Evolutionary conservation across 35 echinoderm and acorn worm species (phyloP).

Genomic region (Anneissia japonica): DNA sequence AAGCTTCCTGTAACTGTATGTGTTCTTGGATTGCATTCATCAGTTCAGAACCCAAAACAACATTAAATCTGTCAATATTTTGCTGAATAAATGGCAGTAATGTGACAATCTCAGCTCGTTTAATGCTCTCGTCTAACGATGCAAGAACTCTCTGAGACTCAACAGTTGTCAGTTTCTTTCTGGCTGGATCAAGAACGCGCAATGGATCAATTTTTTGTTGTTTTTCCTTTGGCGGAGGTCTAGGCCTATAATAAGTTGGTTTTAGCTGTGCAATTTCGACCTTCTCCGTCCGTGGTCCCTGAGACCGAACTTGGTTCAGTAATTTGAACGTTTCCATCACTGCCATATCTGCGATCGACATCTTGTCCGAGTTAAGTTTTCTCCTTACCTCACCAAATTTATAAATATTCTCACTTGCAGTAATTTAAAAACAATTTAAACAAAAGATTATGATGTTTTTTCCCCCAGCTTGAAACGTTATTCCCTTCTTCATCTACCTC

Average conservation of each 20-base stretch:
- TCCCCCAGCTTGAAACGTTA: too few species aligned
- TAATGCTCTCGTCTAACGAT: conserved; percentile 80
- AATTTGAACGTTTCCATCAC: conserved; percentile 92
- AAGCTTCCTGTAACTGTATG: conserved; percentile 48
- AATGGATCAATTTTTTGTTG: conserved; percentile 72
- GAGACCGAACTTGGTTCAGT: conserved; percentile 75
- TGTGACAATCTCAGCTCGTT: conserved; percentile 65
- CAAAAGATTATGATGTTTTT: too few species aligned
- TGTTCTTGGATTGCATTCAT: conserved; percentile 65
- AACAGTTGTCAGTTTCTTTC: conserved; percentile 93
- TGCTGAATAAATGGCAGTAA: conserved; percentile 64
- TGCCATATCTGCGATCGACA: conserved; percentile 92
- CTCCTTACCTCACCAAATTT: too few species aligned
- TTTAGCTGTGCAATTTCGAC: conserved; percentile 56
- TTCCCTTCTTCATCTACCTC: too few species aligned
- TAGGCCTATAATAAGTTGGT: conserved; percentile 14
- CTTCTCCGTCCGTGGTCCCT: conserved; percentile 67
- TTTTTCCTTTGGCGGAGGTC: conserved; percentile 16
- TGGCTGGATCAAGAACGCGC: conserved; percentile 84
- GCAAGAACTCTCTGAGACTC: conserved; percentile 90
- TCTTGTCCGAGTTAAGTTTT: conserved; percentile 32
- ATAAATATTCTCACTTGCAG: too few species aligned
- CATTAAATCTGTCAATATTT: conserved; percentile 70
- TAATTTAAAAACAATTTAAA: too few species aligned
- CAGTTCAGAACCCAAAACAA: conserved; percentile 57